Evolutionary conservation across 2,113 vertebrate species (phyloP), one percentile per base, ranked within the genome.

Genomic region (Phalacrocorax aristotelis): DNA sequence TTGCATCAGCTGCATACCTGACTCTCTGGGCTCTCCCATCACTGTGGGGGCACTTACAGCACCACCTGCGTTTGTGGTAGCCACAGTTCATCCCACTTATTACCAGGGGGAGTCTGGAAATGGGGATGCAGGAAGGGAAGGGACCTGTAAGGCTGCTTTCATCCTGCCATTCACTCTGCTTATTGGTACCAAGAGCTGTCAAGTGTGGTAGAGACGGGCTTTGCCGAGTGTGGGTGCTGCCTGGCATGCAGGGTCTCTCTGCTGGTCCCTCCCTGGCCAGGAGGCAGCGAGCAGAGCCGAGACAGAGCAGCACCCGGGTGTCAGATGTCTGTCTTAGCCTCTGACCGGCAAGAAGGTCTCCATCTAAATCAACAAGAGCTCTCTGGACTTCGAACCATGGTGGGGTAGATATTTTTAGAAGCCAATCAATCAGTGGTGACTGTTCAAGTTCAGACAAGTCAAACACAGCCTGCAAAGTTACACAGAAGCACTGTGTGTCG

Each of bases 391-490:
- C 7, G 4, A 93, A 94, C 88, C 92, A n/a, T 87, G 96, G 93
- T 3, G 2, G 2, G 27, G 80, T 13, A 83, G 55, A 22, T 97
- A 98, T 97, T 97, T 98, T 98, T 98, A 97, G 96, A 96, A 96
- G 89, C 95, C 78, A 95, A 97, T 98, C 96, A 96, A 97, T 98
- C 96, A 97, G 81, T 40, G 81, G 85, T 91, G 95, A 97, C 93
- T 90, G 97, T 83, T 97, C 96, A 96, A 95, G 96, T 97, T 97
- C 95, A 96, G 94, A 74, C 95, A 96, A 96, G 94, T 97, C 97
- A 97, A 97, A 97, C 94, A 97, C 87, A 96, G 95, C 62, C 89
- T 93, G 93, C 82, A 77, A 83, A 97, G 96, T 96, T 97, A 93
- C 91, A 96, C 95, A 97, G 94, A 57, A 97, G 93, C 38, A 14